Conservation (phyloP, 2,797 vertebrate genomes). For the Microhierax caerulescens region DNA sequence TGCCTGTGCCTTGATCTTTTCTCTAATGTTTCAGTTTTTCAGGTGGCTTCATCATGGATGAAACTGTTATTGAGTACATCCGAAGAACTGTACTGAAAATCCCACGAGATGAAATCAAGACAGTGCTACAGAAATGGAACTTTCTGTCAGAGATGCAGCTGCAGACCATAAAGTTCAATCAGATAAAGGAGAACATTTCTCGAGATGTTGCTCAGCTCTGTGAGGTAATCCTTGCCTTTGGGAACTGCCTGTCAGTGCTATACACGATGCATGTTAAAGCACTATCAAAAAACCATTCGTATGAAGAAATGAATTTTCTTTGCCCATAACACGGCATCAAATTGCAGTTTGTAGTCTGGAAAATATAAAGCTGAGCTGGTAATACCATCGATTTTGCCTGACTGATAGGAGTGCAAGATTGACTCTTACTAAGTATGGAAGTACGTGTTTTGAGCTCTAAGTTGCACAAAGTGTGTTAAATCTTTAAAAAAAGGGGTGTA, state of each 20-base stretch:
- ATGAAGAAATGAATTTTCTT: neutral
- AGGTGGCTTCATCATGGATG: slow-evolving; percentile 78
- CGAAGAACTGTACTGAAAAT: slow-evolving; percentile 81
- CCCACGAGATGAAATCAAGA: slow-evolving; percentile 69
- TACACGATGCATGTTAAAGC: rapidly evolving
- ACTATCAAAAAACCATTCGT: neutral
- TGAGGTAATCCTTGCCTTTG: slow-evolving; percentile 72
- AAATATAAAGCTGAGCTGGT: neutral
- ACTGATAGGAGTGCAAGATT: neutral
- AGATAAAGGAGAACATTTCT: slow-evolving; percentile 76
- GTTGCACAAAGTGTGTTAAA: neutral
- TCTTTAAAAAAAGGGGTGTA: neutral
- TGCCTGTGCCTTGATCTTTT: neutral
- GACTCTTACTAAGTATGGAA: neutral
- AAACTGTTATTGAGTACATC: slow-evolving; percentile 73
- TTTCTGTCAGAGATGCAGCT: slow-evolving; percentile 78
- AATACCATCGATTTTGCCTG: neutral
- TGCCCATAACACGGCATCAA: neutral
- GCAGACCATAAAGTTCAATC: slow-evolving; percentile 72
- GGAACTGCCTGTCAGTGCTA: neutral
- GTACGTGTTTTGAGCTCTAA: neutral
- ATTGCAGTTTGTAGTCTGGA: neutral
- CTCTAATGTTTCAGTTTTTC: neutral
- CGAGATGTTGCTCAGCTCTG: slow-evolving; percentile 77
- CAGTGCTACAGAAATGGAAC: slow-evolving; percentile 81